A percentile compares a stretch with the other conserved stretches of the same genome.
phyloP scores from a whole-genome alignment of 2,888 invertebrate genomes.

The Chironomus tentans region DNA sequence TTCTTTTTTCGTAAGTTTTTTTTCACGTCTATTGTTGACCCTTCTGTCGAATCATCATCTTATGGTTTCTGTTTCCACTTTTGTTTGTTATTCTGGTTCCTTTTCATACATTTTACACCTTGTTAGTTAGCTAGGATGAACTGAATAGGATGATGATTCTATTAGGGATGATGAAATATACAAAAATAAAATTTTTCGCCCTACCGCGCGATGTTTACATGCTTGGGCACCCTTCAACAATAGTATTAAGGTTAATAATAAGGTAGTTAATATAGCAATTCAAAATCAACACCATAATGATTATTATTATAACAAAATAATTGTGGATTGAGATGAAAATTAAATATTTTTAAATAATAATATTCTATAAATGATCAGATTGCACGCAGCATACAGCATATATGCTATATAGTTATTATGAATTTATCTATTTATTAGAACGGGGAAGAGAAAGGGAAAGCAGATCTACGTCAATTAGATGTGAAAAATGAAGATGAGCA shows the following conservation, averaged over 20 bases:
- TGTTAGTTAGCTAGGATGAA: neutral
- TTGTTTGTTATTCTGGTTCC: neutral
- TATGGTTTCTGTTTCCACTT: neutral
- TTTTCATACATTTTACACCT: neutral
- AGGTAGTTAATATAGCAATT: neutral
- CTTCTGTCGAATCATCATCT: neutral
- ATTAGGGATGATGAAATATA: neutral
- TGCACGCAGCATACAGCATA: neutral
- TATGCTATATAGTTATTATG: neutral
- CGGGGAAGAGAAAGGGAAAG: neutral
- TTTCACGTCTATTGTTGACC: neutral
- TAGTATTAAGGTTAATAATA: neutral
- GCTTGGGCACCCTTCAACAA: slow-evolving; percentile 2
- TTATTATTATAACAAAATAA: neutral
- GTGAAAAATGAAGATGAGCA: slow-evolving; percentile 1
- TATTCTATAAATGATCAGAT: neutral
- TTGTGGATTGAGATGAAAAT: neutral
- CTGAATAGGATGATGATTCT: neutral
- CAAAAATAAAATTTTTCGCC: neutral
- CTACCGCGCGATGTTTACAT: slow-evolving; percentile 5
- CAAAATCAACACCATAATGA: neutral
- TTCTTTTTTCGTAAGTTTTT: neutral
- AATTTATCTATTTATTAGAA: neutral
- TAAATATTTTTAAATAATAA: neutral
- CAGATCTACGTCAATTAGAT: neutral